These are phyloP conservation scores for Prietella phreatophila DNA, from an alignment of 2,113 vertebrate genomes.

Conservation along the genomic window DNA sequence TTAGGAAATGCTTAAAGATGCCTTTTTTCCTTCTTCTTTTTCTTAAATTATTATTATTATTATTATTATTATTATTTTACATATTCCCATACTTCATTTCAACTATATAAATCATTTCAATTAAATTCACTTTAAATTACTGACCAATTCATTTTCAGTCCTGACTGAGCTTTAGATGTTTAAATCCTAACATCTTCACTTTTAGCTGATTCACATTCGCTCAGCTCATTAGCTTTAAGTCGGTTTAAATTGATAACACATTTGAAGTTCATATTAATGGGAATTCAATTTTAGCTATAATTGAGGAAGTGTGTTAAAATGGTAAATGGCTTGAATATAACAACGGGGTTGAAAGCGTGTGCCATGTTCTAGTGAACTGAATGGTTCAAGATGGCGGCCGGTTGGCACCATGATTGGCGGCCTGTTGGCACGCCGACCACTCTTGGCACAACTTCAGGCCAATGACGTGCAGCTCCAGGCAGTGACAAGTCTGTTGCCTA, in stretches of 20 bases:
- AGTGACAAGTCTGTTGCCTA: constrained; percentile 57
- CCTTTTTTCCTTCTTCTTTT: background rate
- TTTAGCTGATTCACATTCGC: background rate
- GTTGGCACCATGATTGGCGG: constrained; percentile 50
- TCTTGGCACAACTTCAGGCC: constrained; percentile 57
- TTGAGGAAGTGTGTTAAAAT: background rate
- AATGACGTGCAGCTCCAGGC: constrained; percentile 54
- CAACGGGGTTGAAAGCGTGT: background rate
- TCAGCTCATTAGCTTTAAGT: background rate
- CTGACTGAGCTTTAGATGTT: background rate
- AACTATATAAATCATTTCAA: background rate
- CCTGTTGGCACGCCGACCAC: constrained; percentile 49
- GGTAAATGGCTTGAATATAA: background rate
- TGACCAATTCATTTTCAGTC: background rate
- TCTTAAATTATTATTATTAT: background rate
- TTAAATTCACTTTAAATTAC: background rate
- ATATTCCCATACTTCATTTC: background rate
- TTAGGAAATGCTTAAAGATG: background rate
- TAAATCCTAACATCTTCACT: background rate
- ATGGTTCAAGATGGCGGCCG: constrained; percentile 45
- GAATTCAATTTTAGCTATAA: background rate
- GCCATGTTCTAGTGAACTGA: constrained; percentile 21
- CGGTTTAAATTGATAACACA: background rate
- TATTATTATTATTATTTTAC: background rate
- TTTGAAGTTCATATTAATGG: background rate